Evolutionary conservation across 2,888 invertebrate genomes (phyloP).

Genomic region (Lymantria dispar): DNA sequence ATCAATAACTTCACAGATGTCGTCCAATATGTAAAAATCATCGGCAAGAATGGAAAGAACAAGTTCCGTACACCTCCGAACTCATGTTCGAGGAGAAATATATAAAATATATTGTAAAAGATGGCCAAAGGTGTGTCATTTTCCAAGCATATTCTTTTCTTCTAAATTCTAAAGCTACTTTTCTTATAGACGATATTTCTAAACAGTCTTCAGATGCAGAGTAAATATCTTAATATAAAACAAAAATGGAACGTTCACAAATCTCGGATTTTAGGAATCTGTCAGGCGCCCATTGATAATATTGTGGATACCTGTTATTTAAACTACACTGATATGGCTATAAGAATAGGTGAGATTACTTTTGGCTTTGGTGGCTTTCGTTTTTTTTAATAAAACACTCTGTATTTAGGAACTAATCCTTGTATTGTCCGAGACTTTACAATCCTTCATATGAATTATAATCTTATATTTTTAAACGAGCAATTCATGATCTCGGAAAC

Average conservation of each 20-base stretch:
- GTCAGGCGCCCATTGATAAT: slow-evolving; percentile 56
- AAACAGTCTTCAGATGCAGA: slow-evolving; percentile 52
- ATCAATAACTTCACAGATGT: slow-evolving; percentile 37
- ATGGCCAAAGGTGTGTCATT: slow-evolving; percentile 45
- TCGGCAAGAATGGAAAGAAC: slow-evolving; percentile 50
- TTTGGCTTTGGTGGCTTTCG: too few species aligned
- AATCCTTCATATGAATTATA: too few species aligned
- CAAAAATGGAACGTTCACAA: slow-evolving; percentile 22
- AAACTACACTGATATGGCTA: slow-evolving; percentile 44
- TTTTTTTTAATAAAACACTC: too few species aligned
- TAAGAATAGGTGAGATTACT: slow-evolving; percentile 42
- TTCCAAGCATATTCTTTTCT: too few species aligned
- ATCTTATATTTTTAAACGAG: too few species aligned
- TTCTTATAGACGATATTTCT: slow-evolving; percentile 52
- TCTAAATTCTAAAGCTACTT: background rate
- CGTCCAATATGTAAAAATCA: slow-evolving; percentile 57
- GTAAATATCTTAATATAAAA: slow-evolving; percentile 37
- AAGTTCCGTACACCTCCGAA: slow-evolving; percentile 49
- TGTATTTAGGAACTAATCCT: too few species aligned
- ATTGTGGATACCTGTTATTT: slow-evolving; percentile 51
- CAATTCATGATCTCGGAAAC: too few species aligned
- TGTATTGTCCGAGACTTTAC: too few species aligned
- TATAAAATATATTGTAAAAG: slow-evolving; percentile 43
- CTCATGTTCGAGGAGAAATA: slow-evolving; percentile 52
- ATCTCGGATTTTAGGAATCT: slow-evolving; percentile 48